phyloP scores from a whole-genome alignment of 2,888 invertebrate genomes.

The Brachylomia viminalis region DNA sequence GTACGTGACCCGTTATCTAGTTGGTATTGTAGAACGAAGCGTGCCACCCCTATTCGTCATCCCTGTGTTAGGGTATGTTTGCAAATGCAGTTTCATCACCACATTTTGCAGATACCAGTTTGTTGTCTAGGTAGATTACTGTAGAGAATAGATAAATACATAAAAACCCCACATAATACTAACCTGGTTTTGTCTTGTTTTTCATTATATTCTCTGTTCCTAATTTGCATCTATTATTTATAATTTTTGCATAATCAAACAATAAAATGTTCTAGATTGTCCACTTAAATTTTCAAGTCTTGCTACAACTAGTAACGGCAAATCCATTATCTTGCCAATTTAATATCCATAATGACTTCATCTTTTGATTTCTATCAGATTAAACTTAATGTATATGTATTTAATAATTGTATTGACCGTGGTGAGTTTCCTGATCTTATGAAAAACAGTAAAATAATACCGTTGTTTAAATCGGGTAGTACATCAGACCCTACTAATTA shows the following conservation, averaged over 20 bases:
- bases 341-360: slow-evolving; percentile 52
- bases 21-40: too few species aligned
- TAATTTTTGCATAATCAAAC: slow-evolving; percentile 31
- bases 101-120: not conserved
- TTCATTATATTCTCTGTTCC: not conserved
- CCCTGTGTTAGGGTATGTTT: too few species aligned
- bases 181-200: not conserved
- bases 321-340: slow-evolving; percentile 29
- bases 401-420: too few species aligned
- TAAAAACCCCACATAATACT: not conserved
- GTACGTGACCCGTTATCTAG: too few species aligned
- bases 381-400: slow-evolving; percentile 43
- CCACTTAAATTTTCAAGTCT: slow-evolving; percentile 2
- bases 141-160: not conserved
- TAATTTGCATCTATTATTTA: slow-evolving; percentile 12
- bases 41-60: too few species aligned
- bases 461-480: too few species aligned
- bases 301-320: slow-evolving; percentile 16
- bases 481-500: too few species aligned
- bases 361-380: slow-evolving; percentile 49
- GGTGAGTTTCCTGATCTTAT: too few species aligned
- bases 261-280: slow-evolving; percentile 20
- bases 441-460: too few species aligned
- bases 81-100: not conserved
- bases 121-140: not conserved